Evolutionary conservation across 2,888 invertebrate genomes (phyloP), one percentile per base, ranked within the genome.

Genomic region (Myathropa florea): DNA sequence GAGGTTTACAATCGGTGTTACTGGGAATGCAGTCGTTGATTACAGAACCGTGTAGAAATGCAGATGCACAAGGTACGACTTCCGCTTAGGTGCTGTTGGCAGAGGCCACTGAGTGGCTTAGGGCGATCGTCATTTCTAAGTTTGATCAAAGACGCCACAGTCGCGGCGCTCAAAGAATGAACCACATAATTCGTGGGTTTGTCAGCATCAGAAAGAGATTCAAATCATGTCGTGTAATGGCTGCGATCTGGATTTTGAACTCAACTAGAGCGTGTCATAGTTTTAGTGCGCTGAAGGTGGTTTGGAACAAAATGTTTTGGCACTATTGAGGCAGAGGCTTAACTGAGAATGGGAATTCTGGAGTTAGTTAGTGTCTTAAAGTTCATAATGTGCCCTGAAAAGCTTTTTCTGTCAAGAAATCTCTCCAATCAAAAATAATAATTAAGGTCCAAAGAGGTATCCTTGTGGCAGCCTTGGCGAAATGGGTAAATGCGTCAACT

Each of bases 61-160:
- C 72, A 30, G 61, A 72, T 61, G 72, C 72, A 72, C 46, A 61
- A 63, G 71, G 23, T 68, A 33, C 24, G 18, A 26, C n/a, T 24
- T 46, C 46, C 46, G 46, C 46, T 46, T 18, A 18, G 46, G 46
- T 46, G 46, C 18, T 46, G 18, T 46, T 46, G 46, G 46, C 46
- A 46, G 46, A 18, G 46, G 7, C 18, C 7, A 6, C 46, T 18
- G 46, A 46, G 46, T 46, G 46, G 46, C 46, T 46, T 46, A 7
- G 46, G 46, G 46, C 46, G 46, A 46, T 46, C 46, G 46, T 46
- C 46, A 46, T 46, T n/a, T 46, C 46, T 46, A 46, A 46, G 46
- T 46, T 46, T n/a, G 46, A 46, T n/a, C 46, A 46, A 46, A 46
- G 46, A 46, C 46, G 46, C 46, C 46, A 46, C 46, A 18, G 46